A percentile compares a stretch with the other conserved stretches of the same genome.
These are phyloP conservation scores for Tamandua tetradactyla DNA, from an alignment of 2,797 vertebrate species.

Conservation along the genomic window DNA sequence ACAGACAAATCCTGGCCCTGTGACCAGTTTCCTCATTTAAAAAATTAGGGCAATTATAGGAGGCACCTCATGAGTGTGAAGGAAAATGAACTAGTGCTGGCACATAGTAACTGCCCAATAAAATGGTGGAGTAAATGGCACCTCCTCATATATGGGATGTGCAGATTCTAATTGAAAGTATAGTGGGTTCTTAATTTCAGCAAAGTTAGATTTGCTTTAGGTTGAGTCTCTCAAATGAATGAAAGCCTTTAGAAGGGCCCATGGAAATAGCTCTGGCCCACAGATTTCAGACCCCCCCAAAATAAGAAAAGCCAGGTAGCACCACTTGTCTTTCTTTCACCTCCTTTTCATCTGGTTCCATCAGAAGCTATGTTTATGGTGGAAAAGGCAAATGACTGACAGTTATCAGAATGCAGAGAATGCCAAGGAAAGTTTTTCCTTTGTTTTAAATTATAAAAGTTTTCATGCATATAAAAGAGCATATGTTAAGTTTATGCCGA, in stretches of 20 bases:
- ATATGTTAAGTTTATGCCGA: not conserved
- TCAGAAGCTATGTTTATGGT: not conserved
- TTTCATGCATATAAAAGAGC: not conserved
- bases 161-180: not conserved
- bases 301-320: not conserved
- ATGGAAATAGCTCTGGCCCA: not conserved
- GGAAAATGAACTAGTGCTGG: not conserved
- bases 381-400: not conserved
- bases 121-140: not conserved
- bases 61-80: not conserved
- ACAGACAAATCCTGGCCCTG: not conserved
- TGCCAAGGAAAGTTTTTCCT: not conserved
- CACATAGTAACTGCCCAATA: not conserved
- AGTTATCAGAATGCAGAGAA: not conserved
- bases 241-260: not conserved
- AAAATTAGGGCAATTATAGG: not conserved
- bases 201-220: slow-evolving; percentile 13
- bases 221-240: slow-evolving; percentile 8
- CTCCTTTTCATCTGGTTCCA: not conserved
- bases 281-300: not conserved
- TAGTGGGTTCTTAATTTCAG: not conserved
- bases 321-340: not conserved
- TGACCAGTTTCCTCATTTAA: not conserved
- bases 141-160: not conserved
- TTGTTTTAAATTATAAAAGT: not conserved